These are phyloP conservation scores for Acleris emargana DNA, from an alignment of 2,888 invertebrate genomes.

Conservation along the genomic window DNA sequence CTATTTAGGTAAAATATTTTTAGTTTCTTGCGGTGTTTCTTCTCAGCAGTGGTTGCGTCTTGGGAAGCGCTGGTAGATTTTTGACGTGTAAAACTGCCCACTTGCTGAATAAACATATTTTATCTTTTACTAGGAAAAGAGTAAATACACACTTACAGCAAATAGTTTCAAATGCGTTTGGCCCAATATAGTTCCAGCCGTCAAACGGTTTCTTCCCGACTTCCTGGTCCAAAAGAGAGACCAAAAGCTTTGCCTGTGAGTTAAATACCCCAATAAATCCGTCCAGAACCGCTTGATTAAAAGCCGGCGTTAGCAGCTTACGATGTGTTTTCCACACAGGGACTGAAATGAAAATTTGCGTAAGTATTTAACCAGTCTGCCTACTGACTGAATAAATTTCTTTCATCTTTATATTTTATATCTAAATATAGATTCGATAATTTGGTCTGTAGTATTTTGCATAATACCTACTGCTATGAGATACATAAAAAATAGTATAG, in stretches of 20 bases:
- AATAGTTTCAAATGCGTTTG: constrained; percentile 49
- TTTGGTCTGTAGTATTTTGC: too few relatives aligned
- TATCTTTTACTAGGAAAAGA: not conserved
- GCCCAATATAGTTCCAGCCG: constrained; percentile 43
- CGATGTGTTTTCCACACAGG: constrained; percentile 55
- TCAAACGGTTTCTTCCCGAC: constrained; percentile 49
- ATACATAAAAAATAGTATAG: too few relatives aligned
- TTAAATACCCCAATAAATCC: constrained; percentile 52
- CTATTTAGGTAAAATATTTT: too few relatives aligned
- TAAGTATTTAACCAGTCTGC: not conserved
- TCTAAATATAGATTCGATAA: too few relatives aligned
- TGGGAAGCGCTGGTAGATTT: too few relatives aligned
- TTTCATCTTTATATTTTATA: too few relatives aligned
- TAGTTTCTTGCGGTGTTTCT: too few relatives aligned
- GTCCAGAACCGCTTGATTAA: constrained; percentile 49
- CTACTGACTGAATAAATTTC: too few relatives aligned
- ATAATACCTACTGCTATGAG: too few relatives aligned
- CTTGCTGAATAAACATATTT: not conserved
- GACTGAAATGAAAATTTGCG: constrained; percentile 43
- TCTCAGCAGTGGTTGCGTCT: too few relatives aligned
- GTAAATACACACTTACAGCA: constrained; percentile 51
- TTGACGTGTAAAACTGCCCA: not conserved
- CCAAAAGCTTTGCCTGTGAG: constrained; percentile 44
- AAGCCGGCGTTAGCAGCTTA: constrained; percentile 53
- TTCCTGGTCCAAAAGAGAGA: constrained; percentile 41